Evolutionary conservation across 2,888 invertebrate genomes (phyloP).

Genomic region (Oscheius sp.): DNA sequence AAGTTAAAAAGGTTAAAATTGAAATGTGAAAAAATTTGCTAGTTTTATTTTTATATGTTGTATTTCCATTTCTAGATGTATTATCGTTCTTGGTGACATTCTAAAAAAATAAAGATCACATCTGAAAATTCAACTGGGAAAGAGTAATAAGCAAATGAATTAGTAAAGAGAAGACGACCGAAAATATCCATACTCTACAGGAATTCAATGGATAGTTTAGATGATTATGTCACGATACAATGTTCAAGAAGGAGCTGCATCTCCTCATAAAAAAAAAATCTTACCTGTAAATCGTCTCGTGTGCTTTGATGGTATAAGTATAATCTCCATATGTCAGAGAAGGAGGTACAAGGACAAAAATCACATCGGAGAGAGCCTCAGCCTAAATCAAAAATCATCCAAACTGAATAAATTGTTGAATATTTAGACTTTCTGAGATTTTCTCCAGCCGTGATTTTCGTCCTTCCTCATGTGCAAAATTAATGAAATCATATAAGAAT

Average conservation of each 20-base stretch:
- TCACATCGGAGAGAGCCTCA: constrained; percentile 45
- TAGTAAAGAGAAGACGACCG: too few species aligned
- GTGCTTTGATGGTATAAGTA: constrained; percentile 14
- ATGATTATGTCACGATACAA: not conserved
- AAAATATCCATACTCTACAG: constrained; percentile 71
- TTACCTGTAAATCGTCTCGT: constrained; percentile 46
- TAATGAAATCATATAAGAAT: not conserved
- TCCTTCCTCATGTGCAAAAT: too few species aligned
- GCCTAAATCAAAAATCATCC: constrained; percentile 36
- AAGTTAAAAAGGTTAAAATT: too few species aligned
- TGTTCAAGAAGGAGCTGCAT: not conserved
- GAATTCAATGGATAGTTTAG: too few species aligned
- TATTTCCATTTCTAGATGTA: too few species aligned
- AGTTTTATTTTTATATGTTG: too few species aligned
- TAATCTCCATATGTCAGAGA: constrained; percentile 44
- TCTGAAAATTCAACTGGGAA: too few species aligned
- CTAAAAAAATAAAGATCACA: too few species aligned
- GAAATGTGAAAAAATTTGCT: too few species aligned
- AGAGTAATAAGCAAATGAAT: too few species aligned
- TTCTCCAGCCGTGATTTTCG: too few species aligned
- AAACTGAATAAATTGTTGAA: not conserved
- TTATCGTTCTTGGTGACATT: too few species aligned
- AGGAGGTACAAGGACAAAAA: constrained; percentile 61
- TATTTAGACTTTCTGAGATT: not conserved
- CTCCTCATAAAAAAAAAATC: not conserved